These are phyloP conservation scores for Electrophaes corylata DNA, from an alignment of 2,888 invertebrate genomes.

Conservation along the genomic window DNA sequence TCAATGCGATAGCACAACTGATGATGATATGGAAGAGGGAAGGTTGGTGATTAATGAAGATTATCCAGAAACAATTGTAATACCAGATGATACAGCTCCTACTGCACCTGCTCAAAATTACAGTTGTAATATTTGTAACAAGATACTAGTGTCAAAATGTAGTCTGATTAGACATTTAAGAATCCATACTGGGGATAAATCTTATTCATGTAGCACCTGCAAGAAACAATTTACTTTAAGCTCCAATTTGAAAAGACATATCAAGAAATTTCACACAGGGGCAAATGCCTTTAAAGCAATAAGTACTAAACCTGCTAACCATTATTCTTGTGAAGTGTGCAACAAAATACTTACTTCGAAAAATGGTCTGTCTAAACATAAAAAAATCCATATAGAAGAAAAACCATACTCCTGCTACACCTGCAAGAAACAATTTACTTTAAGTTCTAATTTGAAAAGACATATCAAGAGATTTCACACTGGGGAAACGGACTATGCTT, in stretches of 20 bases:
- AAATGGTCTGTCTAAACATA: conserved; percentile 2
- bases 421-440: conserved; percentile 13
- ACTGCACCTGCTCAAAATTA: background rate
- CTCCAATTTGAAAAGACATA: conserved; percentile 7
- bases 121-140: conserved; percentile 5
- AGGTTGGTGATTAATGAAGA: conserved; percentile 9
- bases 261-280: conserved; percentile 10
- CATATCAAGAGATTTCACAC: conserved; percentile 12
- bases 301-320: background rate
- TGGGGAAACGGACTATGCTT: too few relatives aligned
- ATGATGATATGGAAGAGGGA: conserved; percentile 1
- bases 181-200: conserved; percentile 15
- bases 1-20: background rate
- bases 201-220: conserved; percentile 16
- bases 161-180: conserved; percentile 6
- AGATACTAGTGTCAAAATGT: conserved; percentile 1
- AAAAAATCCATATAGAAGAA: conserved; percentile 11
- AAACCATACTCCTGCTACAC: conserved; percentile 15
- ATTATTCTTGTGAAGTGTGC: background rate
- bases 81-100: conserved; percentile 1
- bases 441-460: conserved; percentile 5
- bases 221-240: conserved; percentile 11
- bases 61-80: background rate
- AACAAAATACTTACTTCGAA: conserved; percentile 5
- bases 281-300: too few relatives aligned